These are phyloP conservation scores for Ceriagrion tenellum DNA, from an alignment of 2,888 invertebrate species.

Conservation along the genomic window DNA sequence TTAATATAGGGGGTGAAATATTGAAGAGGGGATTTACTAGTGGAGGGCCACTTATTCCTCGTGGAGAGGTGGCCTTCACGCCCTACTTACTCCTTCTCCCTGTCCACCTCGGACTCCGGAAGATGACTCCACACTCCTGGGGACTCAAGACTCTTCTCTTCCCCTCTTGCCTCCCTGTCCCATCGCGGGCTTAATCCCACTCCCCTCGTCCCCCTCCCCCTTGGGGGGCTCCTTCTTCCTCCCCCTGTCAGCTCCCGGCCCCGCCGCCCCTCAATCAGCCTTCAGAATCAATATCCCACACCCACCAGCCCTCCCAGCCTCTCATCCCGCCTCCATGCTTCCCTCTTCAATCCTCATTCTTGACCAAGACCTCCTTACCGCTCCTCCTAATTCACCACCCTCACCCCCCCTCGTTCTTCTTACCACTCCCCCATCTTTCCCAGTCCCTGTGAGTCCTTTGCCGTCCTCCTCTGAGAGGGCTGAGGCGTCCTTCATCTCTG, in stretches of 20 bases:
- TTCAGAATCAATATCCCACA: slow-evolving; percentile 27
- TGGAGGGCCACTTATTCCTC: not conserved
- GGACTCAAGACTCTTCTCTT: not conserved
- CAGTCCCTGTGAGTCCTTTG: not conserved
- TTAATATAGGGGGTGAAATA: not conserved
- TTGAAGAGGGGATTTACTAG: not conserved
- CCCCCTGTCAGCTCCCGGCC: not conserved
- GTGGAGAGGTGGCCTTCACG: not conserved
- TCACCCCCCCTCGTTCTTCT: not conserved
- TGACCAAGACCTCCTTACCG: slow-evolving; percentile 7
- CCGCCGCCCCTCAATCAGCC: not conserved
- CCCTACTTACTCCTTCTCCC: not conserved
- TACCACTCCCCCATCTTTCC: not conserved
- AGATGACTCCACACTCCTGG: not conserved
- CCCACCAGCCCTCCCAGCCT: not conserved
- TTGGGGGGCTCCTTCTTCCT: not conserved
- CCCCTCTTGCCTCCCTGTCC: not conserved
- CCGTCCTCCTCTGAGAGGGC: not conserved
- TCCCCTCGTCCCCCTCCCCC: not conserved
- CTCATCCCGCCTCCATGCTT: not conserved
- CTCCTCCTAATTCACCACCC: not conserved
- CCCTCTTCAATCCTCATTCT: slow-evolving; percentile 5
- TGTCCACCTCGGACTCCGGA: not conserved
- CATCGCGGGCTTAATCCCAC: not conserved
- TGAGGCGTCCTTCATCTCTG: slow-evolving; percentile 5